Base-by-base conservation (phyloP, 2,113 vertebrate species). In the Sinocyclocheilus rhinocerous region DNA sequence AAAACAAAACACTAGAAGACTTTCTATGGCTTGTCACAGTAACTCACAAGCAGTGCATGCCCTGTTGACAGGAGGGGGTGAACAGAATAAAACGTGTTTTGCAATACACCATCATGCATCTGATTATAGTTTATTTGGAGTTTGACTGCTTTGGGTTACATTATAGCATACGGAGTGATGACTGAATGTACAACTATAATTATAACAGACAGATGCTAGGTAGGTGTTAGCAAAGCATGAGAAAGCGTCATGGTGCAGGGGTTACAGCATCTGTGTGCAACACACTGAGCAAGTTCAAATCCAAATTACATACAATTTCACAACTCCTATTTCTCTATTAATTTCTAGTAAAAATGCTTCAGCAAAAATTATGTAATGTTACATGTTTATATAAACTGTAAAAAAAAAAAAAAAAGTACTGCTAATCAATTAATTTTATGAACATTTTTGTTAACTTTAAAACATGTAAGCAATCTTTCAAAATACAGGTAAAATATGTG, bases 111-210 rank as follows among this genome's bases (percentile, higher is more conserved):
- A 45, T 77, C 4, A 7, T 79, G 52, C 36, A 81, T 67, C 39
- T 67, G 79, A 65, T 63, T 80, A 42, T 42, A 45, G 79, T 81
- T 65, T 81, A 67, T 81, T 45, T 81, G 22, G 36, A 63, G 78
- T 65, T 48, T 65, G 36, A 81, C 79, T 65, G 16, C 36, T 67
- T 26, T 26, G 36, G 36, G 13, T 65, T 81, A 48, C 22, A 65
- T 48, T 81, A 42, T 11, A 80, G 55, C 36, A 45, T 65, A 48
- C 67, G 59, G 36, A 20, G 39, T 24, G 59, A 80, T 80, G 59
- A 65, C 11, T 48, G 59, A 81, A 65, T 79, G 36, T 45, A 81
- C n/a, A 81, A 45, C n/a, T 29, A 18, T 48, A 18, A 81, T 81
- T 81, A 20, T 29, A 65, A 65, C 59, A 48, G 15, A 29, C 42